Evolutionary conservation across 2,797 vertebrate species (phyloP).

Genomic region (Uromys caudimaculatus): DNA sequence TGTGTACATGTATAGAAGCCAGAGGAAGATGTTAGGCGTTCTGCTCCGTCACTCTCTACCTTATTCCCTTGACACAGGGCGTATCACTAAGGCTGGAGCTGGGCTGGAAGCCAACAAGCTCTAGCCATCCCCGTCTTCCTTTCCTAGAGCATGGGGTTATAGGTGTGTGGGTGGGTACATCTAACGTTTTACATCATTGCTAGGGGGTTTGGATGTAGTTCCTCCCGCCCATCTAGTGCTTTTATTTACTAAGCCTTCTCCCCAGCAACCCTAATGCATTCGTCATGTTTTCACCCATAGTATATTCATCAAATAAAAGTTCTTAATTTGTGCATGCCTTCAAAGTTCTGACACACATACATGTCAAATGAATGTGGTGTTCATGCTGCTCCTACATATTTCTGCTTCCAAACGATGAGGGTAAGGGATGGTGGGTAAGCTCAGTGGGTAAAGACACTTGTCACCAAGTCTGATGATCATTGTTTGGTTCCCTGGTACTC

Average conservation of each 20-base stretch:
- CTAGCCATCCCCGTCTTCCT: background rate
- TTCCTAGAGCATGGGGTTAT: background rate
- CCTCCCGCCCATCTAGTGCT: background rate
- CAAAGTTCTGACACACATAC: background rate
- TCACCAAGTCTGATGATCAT: background rate
- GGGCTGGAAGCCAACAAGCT: background rate
- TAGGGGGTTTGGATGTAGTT: background rate
- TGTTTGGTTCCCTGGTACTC: background rate
- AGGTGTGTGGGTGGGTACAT: background rate
- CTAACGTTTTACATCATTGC: background rate
- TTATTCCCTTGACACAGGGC: background rate
- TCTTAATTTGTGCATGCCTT: constrained; percentile 28
- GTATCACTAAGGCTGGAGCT: background rate
- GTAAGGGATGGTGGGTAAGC: background rate
- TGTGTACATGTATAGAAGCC: background rate
- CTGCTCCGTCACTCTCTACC: background rate
- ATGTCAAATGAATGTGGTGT: background rate
- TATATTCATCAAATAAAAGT: constrained; percentile 42
- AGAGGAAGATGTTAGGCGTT: background rate
- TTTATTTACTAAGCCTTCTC: background rate
- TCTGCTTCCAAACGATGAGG: background rate
- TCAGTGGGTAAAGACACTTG: background rate
- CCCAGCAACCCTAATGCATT: background rate
- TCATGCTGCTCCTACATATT: background rate
- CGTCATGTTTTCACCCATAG: background rate